Conservation (phyloP, 2,888 invertebrate genomes). For the Pimpla rufipes region DNA sequence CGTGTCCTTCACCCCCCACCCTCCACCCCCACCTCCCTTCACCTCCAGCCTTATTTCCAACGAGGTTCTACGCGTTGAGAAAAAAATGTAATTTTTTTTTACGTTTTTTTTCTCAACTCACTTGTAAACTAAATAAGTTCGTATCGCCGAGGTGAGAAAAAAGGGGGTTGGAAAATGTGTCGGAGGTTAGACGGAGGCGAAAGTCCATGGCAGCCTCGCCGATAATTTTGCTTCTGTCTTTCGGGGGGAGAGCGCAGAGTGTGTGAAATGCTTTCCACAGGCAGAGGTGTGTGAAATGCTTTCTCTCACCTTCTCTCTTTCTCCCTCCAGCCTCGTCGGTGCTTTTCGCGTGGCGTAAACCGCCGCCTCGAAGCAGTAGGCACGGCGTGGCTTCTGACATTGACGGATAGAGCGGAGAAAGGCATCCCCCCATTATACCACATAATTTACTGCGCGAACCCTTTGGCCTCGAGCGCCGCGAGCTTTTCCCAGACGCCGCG, state of each 20-base stretch:
- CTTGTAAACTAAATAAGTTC: conserved; percentile 51
- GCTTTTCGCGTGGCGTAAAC: conserved; percentile 28
- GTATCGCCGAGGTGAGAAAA: conserved; percentile 49
- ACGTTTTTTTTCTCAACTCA: no score
- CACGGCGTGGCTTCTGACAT: conserved; percentile 77
- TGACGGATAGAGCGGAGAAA: conserved; percentile 82
- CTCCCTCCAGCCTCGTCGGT: no score
- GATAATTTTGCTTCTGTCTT: conserved; percentile 21
- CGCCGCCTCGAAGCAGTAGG: conserved; percentile 37
- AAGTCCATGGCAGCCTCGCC: not conserved
- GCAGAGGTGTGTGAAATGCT: not conserved
- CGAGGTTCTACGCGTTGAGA: conserved; percentile 37
- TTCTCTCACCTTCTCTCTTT: conserved; percentile 2
- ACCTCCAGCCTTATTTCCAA: not conserved
- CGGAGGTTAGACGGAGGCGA: conserved; percentile 13
- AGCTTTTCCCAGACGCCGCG: not conserved
- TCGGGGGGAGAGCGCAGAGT: not conserved
- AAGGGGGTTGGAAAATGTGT: conserved; percentile 47
- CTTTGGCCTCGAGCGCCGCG: conserved; percentile 19
- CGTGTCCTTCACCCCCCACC: conserved; percentile 29
- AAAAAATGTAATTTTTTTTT: conserved; percentile 24
- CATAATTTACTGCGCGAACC: conserved; percentile 80
- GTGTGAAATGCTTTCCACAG: not conserved
- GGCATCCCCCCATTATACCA: conserved; percentile 80
- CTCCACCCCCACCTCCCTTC: not conserved